Evolutionary conservation across 1,140 invertebrate genomes (phyloP).

Genomic region (Trissolcus basalis): DNA sequence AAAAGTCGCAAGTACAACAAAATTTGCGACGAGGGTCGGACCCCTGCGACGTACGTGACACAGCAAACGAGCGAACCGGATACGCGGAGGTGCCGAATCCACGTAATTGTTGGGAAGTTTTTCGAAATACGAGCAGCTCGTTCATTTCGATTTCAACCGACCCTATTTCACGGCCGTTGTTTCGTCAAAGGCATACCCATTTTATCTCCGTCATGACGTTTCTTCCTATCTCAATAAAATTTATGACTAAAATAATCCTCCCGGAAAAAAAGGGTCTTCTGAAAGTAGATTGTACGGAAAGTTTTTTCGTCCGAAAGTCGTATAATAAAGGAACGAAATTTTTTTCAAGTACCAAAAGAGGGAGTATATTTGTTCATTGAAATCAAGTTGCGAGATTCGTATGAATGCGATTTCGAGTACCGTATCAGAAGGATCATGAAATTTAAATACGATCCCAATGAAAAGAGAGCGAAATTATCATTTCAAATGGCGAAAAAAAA

Average conservation of each 20-base stretch:
- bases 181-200: slow-evolving; percentile 1
- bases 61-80: slow-evolving; percentile 13
- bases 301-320: too few relatives aligned
- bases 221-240: background rate
- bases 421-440: slow-evolving; percentile 19
- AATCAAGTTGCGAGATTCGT: slow-evolving; percentile 16
- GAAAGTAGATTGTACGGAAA: too few relatives aligned
- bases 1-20: slow-evolving; percentile 30
- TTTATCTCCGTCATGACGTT: background rate
- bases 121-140: background rate
- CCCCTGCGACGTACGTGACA: slow-evolving; percentile 19
- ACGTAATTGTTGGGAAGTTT: slow-evolving; percentile 13
- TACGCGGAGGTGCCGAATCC: slow-evolving; percentile 13
- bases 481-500: slow-evolving; percentile 32
- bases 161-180: slow-evolving; percentile 16
- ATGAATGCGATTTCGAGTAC: slow-evolving; percentile 21
- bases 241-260: too few relatives aligned
- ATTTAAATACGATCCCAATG: slow-evolving; percentile 20
- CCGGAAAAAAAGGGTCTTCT: too few relatives aligned
- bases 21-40: slow-evolving; percentile 34
- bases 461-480: slow-evolving; percentile 16
- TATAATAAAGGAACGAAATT: slow-evolving; percentile 1
- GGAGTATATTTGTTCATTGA: slow-evolving; percentile 24
- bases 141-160: background rate
- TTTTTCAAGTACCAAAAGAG: background rate